These are phyloP conservation scores for Macrochelys suwanniensis DNA, from an alignment of 2,797 vertebrate genomes.

Conservation along the genomic window DNA sequence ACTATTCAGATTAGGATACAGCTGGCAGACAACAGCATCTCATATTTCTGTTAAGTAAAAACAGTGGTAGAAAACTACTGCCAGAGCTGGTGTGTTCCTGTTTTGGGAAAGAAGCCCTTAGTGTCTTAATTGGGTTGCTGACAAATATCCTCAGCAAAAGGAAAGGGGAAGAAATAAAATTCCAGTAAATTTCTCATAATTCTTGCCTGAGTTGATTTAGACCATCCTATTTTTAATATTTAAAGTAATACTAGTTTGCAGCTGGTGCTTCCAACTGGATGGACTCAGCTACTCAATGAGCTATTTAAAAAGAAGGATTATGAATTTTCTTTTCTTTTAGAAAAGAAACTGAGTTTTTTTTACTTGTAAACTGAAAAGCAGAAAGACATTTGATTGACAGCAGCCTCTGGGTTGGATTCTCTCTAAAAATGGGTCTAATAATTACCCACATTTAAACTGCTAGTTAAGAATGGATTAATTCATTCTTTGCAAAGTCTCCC, in stretches of 20 bases:
- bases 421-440: constrained; percentile 30
- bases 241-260: not conserved
- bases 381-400: constrained; percentile 35
- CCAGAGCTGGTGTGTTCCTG: not conserved
- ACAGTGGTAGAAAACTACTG: not conserved
- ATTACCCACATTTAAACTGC: constrained; percentile 47
- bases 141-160: not conserved
- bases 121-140: not conserved
- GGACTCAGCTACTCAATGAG: not conserved
- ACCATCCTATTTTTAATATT: not conserved
- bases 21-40: not conserved
- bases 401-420: not conserved
- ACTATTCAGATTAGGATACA: not conserved
- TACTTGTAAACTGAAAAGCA: constrained; percentile 27
- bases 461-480: constrained; percentile 55
- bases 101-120: not conserved
- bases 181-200: not conserved
- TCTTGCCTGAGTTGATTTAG: not conserved
- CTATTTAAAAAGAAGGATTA: constrained; percentile 1
- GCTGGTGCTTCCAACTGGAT: not conserved
- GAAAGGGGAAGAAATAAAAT: not conserved
- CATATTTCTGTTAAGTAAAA: not conserved
- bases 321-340: not conserved
- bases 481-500: constrained; percentile 52
- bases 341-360: not conserved